Base-by-base conservation (phyloP, 2,797 vertebrate species). In the Brachyrhaphis roseni region DNA sequence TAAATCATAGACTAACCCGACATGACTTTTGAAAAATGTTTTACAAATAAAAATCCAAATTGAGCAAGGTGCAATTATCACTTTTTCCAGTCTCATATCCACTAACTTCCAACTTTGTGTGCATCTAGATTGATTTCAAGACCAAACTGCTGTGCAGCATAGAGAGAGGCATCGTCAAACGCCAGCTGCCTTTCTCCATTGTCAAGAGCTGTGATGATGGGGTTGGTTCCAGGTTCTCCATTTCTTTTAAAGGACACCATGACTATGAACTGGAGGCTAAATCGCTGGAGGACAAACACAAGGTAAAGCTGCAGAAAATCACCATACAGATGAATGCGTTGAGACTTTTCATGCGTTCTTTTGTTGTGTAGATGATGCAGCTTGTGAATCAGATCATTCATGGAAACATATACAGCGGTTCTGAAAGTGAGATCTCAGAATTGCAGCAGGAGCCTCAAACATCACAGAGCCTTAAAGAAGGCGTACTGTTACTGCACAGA, bases 61-160 rank as follows among this genome's bases (percentile, higher is more conserved):
- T 31, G 28, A 5, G 28, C n/a, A 31, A 3, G 26, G 26, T 57
- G 12, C 4, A 31, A 31, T 59, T 23, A 23, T 51, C 49, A 23
- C 49, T 53, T 51, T 53, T 23, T 53, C 51, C 51, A 53, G 51
- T 55, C 53, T 55, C 53, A n/a, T n/a, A n/a, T 55, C 26, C 26
- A 34, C 10, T 72, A 3, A 68, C 28, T 43, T 74, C 1, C 36
- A 80, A 78, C 16, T 6, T 39, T 80, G 28, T 84, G 53, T 43
- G 12, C 16, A 39, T 84, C 46, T 86, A 97, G 96, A 94, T 97
- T 10, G 94, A 97, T 91, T 97, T 97, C 90, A 96, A 92, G 16
- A 81, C 84, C 81, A 95, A 96, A 88, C 91, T 93, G 89, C 78
- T 97, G 88, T 98, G 96, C 90, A 96, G 95, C 86, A 96, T 96